These are phyloP conservation scores for Stictonetta naevosa DNA, from an alignment of 2,113 vertebrate genomes.

Conservation along the genomic window DNA sequence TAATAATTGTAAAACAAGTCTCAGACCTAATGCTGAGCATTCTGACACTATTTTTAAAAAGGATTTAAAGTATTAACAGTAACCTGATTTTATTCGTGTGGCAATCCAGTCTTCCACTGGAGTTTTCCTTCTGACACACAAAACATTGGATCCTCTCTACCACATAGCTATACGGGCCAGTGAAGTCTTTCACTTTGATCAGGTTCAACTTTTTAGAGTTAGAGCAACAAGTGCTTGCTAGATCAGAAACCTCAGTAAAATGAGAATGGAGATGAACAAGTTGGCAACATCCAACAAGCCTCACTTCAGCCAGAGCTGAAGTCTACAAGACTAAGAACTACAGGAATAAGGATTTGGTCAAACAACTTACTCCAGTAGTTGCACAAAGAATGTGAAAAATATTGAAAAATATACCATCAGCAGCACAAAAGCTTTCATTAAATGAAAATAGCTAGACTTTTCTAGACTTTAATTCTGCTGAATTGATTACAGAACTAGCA, in stretches of 20 bases:
- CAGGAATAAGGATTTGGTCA: neutral
- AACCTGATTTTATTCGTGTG: neutral
- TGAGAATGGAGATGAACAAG: neutral
- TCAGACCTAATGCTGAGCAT: neutral
- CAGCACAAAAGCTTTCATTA: neutral
- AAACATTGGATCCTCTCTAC: neutral
- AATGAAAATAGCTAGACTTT: neutral
- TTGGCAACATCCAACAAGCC: neutral
- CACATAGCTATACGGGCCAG: neutral
- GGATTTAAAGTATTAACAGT: neutral
- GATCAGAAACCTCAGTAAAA: neutral
- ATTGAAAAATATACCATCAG: neutral
- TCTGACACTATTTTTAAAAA: neutral
- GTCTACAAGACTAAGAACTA: neutral
- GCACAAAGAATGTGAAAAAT: neutral
- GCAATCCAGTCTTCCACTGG: neutral
- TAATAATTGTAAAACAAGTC: no score
- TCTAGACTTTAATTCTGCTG: neutral
- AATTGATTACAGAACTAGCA: neutral
- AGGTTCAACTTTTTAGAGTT: neutral
- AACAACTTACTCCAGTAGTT: neutral
- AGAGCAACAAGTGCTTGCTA: neutral
- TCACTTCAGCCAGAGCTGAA: neutral
- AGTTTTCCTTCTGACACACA: neutral
- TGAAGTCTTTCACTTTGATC: neutral